These are phyloP conservation scores for Meganola albula DNA, from an alignment of 2,888 invertebrate species.

Conservation along the genomic window DNA sequence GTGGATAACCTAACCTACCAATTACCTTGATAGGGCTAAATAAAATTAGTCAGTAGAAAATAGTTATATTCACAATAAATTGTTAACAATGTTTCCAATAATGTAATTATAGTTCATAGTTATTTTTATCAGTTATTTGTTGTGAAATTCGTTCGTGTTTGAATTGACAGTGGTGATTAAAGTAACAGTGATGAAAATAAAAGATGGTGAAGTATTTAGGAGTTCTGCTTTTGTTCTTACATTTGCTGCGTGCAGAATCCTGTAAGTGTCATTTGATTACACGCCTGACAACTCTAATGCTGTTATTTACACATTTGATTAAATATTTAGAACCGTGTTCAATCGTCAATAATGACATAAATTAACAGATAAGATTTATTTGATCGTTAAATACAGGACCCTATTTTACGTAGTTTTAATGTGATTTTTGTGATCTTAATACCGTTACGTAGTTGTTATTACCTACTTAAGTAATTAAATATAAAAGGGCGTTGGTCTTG, in stretches of 20 bases:
- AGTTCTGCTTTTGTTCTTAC: conserved; percentile 25
- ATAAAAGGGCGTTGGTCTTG: too few species aligned
- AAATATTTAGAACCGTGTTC: conserved; percentile 10
- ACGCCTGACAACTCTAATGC: conserved; percentile 18
- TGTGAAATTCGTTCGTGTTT: conserved; percentile 3
- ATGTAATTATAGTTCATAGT: conserved; percentile 6
- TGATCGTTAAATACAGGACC: too few species aligned
- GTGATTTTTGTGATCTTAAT: too few species aligned
- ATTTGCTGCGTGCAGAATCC: conserved; percentile 27
- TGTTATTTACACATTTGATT: conserved; percentile 12
- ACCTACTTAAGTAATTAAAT: too few species aligned
- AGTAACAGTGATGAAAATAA: conserved; percentile 19
- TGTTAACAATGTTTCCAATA: conserved; percentile 4
- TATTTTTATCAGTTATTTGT: conserved; percentile 7
- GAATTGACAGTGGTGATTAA: conserved; percentile 3
- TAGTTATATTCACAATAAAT: too few species aligned
- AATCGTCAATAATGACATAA: neutral
- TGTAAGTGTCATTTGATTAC: conserved; percentile 34
- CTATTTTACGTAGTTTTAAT: too few species aligned
- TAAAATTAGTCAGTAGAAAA: conserved; percentile 7
- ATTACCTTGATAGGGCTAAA: conserved; percentile 7
- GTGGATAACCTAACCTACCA: conserved; percentile 16
- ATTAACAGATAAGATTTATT: too few species aligned
- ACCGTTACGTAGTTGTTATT: too few species aligned
- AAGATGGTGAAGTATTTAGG: conserved; percentile 28